Base-by-base conservation (phyloP, 2,888 invertebrate species). In the Pinctada fucata region DNA sequence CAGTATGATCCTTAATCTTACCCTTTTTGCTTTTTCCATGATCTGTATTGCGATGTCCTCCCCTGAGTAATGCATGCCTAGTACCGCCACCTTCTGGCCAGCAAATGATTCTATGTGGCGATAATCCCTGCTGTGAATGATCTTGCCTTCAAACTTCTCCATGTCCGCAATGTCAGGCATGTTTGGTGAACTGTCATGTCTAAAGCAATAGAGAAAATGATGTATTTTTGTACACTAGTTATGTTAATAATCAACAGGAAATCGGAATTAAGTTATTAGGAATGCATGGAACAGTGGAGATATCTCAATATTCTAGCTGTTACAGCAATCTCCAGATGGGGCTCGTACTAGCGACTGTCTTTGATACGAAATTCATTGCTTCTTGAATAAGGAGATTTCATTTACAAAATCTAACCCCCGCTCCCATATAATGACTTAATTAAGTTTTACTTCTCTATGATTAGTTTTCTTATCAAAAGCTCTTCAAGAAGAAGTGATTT, bases 51-150 rank as follows among this genome's bases (percentile, higher is more conserved):
- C 94, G 64, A 96, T 94, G 87, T 96, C 96, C 48, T 95, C 90
- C 31, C 97, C 97, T 2, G 97, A 97, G 58, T 97, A 96, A 0
- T 96, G 97, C 0, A 96, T 97, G 1, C 97, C 97, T 49, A 97
- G 93, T 2, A 97, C 95, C 31, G 96, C 94, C 0, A 97, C 96
- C 2, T 91, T 93, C 72, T 94, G 94, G 48, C 94, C 95, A 13
- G 90, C 88, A 91, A 95, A 97, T 13, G 93, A 91, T 73, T 95
- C 95, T 0, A 96, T 95, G 2, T 94, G 93, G 75, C 97, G 94
- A 92, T 97, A 98, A 89, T 96, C 95, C 91, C 97, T 97, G 89
- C 97, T 97, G 93, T 98, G 97, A 31, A 95, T 92, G 72, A 95
- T 90, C 77, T 93, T 92, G 1, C 96, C 96, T 89, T 93, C 75